Base-by-base conservation (phyloP, 2,797 vertebrate species). In the Argentina silus region DNA sequence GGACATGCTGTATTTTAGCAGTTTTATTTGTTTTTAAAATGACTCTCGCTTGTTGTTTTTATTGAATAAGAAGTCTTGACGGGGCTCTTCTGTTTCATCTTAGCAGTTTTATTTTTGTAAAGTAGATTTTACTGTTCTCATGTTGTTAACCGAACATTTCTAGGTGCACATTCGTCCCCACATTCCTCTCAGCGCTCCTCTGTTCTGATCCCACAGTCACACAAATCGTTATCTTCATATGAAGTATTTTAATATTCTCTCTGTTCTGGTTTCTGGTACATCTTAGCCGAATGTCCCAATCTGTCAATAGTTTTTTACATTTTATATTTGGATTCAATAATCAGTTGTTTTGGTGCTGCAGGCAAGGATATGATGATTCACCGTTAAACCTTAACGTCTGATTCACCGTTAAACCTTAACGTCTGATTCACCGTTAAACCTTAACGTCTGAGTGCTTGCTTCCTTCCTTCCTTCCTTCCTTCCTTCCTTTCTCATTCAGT, bases 31-130 rank as follows among this genome's bases (percentile, higher is more conserved):
- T 63, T 70, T 63, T 80, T 73, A 67, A 36, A 77, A 70, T 74
- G 3, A 53, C 55, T 75, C 36, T 6, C 36, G n/a, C 67, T 68
- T 36, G 27, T 57, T 36, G 27, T 36, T 36, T 36, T 51, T 69
- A 69, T 43, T 50, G 23, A 55, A 68, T 19, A 27, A 80, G 55
- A 80, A 65, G 70, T 76, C 78, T 7, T 43, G 62, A 0, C 19
- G 82, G 27, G 27, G 76, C 75, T 80, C 74, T 71, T 80, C 69
- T 10, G 42, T 59, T 84, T 83, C 47, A 76, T 84, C 86, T 86
- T 76, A 78, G 47, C 67, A 55, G 19, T 77, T 71, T 67, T 53
- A 78, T 70, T 5, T 11, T 76, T n/a, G 11, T 36, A 7, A 60
- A 50, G 27, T 76, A 51, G 6, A 7, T 56, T 81, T 9, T 59